phyloP scores from a whole-genome alignment of 2,113 vertebrate species.

The Toxotes jaculatrix region DNA sequence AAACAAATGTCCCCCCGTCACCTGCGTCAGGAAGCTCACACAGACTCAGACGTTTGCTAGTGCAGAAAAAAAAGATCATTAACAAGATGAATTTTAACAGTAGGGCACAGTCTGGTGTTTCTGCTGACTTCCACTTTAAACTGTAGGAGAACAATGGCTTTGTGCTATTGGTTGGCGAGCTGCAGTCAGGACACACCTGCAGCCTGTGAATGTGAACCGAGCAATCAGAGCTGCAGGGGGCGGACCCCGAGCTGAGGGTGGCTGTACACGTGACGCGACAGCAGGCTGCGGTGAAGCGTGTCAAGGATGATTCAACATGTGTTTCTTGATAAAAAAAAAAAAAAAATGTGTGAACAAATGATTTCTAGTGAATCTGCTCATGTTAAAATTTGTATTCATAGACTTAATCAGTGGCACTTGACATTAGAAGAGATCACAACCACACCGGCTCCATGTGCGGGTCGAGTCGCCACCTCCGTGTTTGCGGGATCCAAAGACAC shows the following conservation, averaged over 20 bases:
- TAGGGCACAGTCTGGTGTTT: constrained; percentile 23
- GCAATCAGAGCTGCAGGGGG: constrained; percentile 68
- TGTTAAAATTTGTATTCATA: not conserved
- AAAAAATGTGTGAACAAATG: constrained; percentile 27
- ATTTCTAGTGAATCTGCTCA: constrained; percentile 8
- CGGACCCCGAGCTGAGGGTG: constrained; percentile 46
- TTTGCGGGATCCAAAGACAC: not conserved
- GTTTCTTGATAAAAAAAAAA: constrained; percentile 14
- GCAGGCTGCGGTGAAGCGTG: constrained; percentile 48
- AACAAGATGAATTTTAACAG: constrained; percentile 32
- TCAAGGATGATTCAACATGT: constrained; percentile 70
- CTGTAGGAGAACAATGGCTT: constrained; percentile 17
- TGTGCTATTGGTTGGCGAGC: constrained; percentile 49
- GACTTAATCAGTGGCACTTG: not conserved
- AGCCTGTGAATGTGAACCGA: constrained; percentile 59
- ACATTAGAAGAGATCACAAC: not conserved
- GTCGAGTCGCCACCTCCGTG: constrained; percentile 7
- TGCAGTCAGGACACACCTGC: not conserved
- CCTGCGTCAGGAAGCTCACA: not conserved
- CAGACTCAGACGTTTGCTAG: not conserved
- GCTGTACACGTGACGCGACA: constrained; percentile 69
- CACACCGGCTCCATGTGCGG: constrained; percentile 37
- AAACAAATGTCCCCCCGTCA: constrained; percentile 20
- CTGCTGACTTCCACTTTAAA: constrained; percentile 43
- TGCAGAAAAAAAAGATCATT: not conserved